Evolutionary conservation across 2,888 invertebrate genomes (phyloP), one percentile per base, ranked within the genome.

Genomic region (Caenorhabditis drosophilae): DNA sequence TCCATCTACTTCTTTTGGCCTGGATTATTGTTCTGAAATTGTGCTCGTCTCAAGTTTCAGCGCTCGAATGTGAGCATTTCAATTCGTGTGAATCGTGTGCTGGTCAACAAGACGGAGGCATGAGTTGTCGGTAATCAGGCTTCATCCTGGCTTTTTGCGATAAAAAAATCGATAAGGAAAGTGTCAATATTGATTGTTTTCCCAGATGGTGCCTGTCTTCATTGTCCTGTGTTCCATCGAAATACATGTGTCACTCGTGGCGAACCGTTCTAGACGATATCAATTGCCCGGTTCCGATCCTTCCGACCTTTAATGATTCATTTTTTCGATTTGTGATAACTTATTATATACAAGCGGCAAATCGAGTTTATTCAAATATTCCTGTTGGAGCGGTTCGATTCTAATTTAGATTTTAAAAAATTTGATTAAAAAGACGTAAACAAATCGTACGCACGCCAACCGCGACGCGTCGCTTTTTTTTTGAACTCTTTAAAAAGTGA

Each of bases 171-270:
- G n/a, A n/a, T n/a, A n/a, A n/a, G n/a, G n/a, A n/a, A n/a, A n/a
- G n/a, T n/a, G n/a, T n/a, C n/a, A n/a, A n/a, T n/a, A 11, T 40
- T 12, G 20, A 15, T 35, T 15, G n/a, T 2, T 16, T 16, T 31
- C 12, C 7, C 31, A 31, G 70, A 38, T 70, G 70, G 70, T 70
- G 70, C 23, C 22, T 70, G 6, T 38, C 51, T 7, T 42, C 59
- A 0, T 34, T 46, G 2, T 20, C 31, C 12, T 70, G 70, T 31
- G 48, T 61, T 3, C 41, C 54, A 15, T 70, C 70, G 1, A 67
- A 64, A 27, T 70, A 70, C 35, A 25, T 52, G 38, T 70, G 70
- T 27, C 54, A 56, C 35, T 61, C 67, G 4, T 58, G 56, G 55
- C 38, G 38, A 22, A 60, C 63, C 3, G 60, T 61, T 0, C 22